Base-by-base conservation (phyloP, 2,113 vertebrate genomes). In the Anas platyrhynchos region DNA sequence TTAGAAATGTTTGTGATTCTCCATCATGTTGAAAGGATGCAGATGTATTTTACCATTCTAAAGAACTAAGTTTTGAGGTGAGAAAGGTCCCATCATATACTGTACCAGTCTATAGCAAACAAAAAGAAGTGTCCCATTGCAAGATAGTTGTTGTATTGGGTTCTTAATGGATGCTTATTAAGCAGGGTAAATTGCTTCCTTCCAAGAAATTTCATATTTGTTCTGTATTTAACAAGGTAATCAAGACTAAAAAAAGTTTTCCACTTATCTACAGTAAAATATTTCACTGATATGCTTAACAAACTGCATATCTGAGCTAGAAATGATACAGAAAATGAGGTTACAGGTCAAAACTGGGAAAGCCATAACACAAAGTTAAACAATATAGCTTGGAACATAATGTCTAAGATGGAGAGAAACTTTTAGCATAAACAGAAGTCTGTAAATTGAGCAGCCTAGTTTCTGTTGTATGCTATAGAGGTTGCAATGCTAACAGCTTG, bases 401-500 rank as follows among this genome's bases (percentile, higher is more conserved):
- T 68, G 23, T 36, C 44, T 85, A 79, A 87, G 14, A 76, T 20
- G 9, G 25, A 79, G 54, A 86, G 8, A 75, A 84, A 36, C 20
- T 65, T 89, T 27, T 52, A 46, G 11, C 6, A 62, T 32, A 66
- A 79, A 65, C 34, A 79, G 77, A 93, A 76, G 72, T 48, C 17
- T 88, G 63, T 61, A 69, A 48, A 9, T 46, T 84, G 29, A 91
- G 58, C 43, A 75, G 68, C 38, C 26, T 91, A 56, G 75, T 75
- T 94, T 95, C 61, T 86, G 41, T 86, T 7, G 7, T 92, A 38
- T 46, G 31, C 38, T n/a, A 8, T 34, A 91, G 58, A 96, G 62
- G 71, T 94, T 87, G 87, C 48, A 73, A 67, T 92, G 63, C 54
- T 91, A 89, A 91, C 72, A 92, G 52, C 72, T 90, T 95, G 84